Evolutionary conservation across 2,888 invertebrate genomes (phyloP), one percentile per base, ranked within the genome.

Genomic region (Agriopis aurantiaria): DNA sequence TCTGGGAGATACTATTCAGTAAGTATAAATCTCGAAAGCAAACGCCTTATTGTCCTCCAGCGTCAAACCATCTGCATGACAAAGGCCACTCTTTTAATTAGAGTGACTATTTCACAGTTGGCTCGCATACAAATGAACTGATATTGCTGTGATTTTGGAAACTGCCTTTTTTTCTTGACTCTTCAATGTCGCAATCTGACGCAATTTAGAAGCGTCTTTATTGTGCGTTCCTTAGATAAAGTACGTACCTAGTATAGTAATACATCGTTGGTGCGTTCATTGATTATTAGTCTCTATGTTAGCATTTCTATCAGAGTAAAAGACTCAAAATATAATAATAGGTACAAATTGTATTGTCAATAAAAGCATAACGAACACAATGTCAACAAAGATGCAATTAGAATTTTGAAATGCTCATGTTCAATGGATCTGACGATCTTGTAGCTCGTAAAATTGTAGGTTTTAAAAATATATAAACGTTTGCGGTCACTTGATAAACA

Each of bases 11-110:
- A 33, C 33, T 33, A 33, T 43, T 43, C 9, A 10, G 9, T 43
- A 43, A 43, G 8, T 43, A 43, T 43, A 8, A 43, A 12, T 48
- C 48, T 12, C 12, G 86, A 84, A 84, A 76, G 77, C 85, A 84
- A 84, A 83, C 80, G 81, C 70, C 74, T 87, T 88, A 88, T 88
- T 88, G 87, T 53, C 85, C 83, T 75, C 79, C 79, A 70, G 62
- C 70, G 61, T 71, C 81, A 78, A 84, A 82, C 82, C 82, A 91
- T 91, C 90, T 89, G 88, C 90, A 91, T 91, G 75, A 89, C 89
- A 91, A 91, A 91, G 90, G 85, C 78, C 77, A 86, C 85, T 90
- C 88, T 89, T 91, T 91, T 90, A 91, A 91, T 91, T 89, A 90
- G 86, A 58, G 84, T 83, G 88, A 87, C 89, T 88, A 88, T 89